These are phyloP conservation scores for Ectobius pallidus DNA, from an alignment of 2,888 invertebrate genomes.

Conservation along the genomic window DNA sequence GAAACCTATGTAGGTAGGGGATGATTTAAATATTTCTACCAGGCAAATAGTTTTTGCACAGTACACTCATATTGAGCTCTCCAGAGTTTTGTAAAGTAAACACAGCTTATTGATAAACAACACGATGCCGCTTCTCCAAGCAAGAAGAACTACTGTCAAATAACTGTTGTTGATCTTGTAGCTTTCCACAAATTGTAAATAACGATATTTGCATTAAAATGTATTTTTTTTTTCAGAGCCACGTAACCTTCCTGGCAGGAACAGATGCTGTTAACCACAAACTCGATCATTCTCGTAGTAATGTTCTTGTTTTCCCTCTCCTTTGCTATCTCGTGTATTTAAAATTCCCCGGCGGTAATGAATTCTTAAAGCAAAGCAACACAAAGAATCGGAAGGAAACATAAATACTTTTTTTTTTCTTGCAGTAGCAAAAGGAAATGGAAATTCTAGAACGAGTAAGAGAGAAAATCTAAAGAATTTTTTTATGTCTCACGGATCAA, in stretches of 20 bases:
- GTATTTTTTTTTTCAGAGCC: background rate
- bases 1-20: too few species aligned
- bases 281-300: background rate
- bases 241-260: background rate
- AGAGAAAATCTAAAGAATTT: background rate
- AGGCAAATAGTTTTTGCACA: too few species aligned
- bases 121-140: too few species aligned
- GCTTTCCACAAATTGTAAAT: background rate
- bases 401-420: slow-evolving; percentile 4
- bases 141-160: background rate
- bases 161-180: background rate
- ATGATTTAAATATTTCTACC: too few species aligned
- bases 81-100: too few species aligned
- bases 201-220: background rate
- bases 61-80: too few species aligned
- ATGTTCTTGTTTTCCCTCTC: background rate
- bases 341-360: background rate
- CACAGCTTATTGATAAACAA: too few species aligned
- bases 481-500: background rate
- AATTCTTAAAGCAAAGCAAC: background rate
- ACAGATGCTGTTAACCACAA: background rate
- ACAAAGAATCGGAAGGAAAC: background rate
- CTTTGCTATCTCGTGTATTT: background rate
- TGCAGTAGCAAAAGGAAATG: background rate
- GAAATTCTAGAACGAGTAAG: background rate